Evolutionary conservation across 2,797 vertebrate species (phyloP), one percentile per base, ranked within the genome.

Genomic region (Podarcis lilfordi): DNA sequence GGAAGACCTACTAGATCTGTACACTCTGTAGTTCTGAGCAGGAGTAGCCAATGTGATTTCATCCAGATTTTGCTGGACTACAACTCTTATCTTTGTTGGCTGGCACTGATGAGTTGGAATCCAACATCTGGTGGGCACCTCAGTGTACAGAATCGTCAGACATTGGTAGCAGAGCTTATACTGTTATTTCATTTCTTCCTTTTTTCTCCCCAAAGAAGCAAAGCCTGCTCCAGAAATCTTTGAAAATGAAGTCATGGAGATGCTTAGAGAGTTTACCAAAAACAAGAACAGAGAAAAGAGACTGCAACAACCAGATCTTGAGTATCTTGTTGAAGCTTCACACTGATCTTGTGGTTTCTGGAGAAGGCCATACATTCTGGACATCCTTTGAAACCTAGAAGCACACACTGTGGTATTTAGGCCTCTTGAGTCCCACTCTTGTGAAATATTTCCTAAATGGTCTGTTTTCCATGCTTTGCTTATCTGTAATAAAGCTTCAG

Each of bases 211-310:
- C 5, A 2, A 96, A 99, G 99, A 98, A 90, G 97, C 98, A 1
- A 97, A 98, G 87, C 98, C 98, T 0, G 95, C 98, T 0, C 99
- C 99, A 0, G 97, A 97, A 0, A 95, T 97, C 50, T 98, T 99
- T 40, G 96, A 98, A 91, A 98, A 97, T 0, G 99, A 99, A 13
- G 95, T 99, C 91, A 97, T 99, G 98, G 97, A 97, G 21, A 91
- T 98, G 97, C 96, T 99, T 86, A 97, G 98, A 92, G 98, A 99
- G 61, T 99, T 99, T 40, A 93, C 98, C 77, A 99, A 98, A 93
- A 99, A 99, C 95, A 97, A 96, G 78, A 96, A 98, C 89, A 98
- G 96, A 76, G 99, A 99, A 91, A 98, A 98, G 96, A 97, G 99
- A 88, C 94, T 99, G 79, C 97, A 98, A 1, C 98, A 98, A 10